Evolutionary conservation across 2,888 invertebrate species (phyloP).

Genomic region (Xylocampa areola): DNA sequence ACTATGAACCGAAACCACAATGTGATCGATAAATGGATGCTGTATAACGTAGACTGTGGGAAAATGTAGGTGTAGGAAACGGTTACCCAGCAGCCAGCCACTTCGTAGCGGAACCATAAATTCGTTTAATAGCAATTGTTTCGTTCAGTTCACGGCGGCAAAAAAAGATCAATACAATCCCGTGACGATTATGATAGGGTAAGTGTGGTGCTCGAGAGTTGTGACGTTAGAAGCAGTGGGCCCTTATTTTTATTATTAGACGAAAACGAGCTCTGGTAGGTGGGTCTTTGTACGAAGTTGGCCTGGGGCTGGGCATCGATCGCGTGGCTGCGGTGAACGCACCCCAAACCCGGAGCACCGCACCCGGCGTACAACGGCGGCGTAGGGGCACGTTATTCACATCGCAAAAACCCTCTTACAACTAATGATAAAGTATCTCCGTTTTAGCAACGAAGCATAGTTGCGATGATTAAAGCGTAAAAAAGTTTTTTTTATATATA

Average conservation of each 20-base stretch:
- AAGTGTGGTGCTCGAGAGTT: slow-evolving; percentile 60
- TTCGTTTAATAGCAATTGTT: slow-evolving; percentile 60
- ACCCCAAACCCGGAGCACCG: slow-evolving; percentile 81
- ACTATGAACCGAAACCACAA: slow-evolving; percentile 71
- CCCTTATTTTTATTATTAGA: slow-evolving; percentile 67
- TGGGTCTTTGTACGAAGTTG: slow-evolving; percentile 74
- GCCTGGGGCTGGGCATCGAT: slow-evolving; percentile 84
- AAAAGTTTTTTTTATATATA: slow-evolving; percentile 35
- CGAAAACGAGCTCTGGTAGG: slow-evolving; percentile 72
- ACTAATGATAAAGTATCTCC: slow-evolving; percentile 69
- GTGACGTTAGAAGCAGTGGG: slow-evolving; percentile 63
- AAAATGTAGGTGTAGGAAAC: slow-evolving; percentile 70
- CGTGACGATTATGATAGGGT: slow-evolving; percentile 56
- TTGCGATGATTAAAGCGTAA: slow-evolving; percentile 43
- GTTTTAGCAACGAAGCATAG: slow-evolving; percentile 48
- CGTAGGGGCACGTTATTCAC: slow-evolving; percentile 70
- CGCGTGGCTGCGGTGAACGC: slow-evolving; percentile 83
- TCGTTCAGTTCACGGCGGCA: slow-evolving; percentile 32
- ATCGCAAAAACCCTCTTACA: slow-evolving; percentile 73
- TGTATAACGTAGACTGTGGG: slow-evolving; percentile 70
- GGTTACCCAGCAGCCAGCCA: slow-evolving; percentile 64
- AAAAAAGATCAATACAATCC: slow-evolving; percentile 55
- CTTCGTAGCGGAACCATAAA: slow-evolving; percentile 62
- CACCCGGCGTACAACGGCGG: slow-evolving; percentile 70
- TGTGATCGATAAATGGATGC: slow-evolving; percentile 71